These are phyloP conservation scores for Dendrophyllia cribrosa DNA, from an alignment of 64 coral and sea anemone species.

Conservation along the genomic window DNA sequence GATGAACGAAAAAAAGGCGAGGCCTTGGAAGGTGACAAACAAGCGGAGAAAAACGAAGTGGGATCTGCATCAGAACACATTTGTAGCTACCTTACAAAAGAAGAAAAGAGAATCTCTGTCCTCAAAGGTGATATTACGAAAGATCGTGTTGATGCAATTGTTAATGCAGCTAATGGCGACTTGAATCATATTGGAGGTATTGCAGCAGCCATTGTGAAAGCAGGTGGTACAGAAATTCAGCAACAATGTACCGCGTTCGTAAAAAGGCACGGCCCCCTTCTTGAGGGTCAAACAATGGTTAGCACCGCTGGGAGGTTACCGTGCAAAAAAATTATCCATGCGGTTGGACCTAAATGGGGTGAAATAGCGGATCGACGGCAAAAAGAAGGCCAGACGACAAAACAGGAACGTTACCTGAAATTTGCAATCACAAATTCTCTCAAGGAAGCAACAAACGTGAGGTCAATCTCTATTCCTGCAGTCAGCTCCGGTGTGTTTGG, in stretches of 20 bases:
- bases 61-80: neutral
- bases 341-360: slow-evolving; percentile 69
- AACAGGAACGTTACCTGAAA: slow-evolving; percentile 9
- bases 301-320: slow-evolving; percentile 35
- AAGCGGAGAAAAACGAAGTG: neutral
- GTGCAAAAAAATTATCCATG: slow-evolving; percentile 71
- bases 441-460: slow-evolving; percentile 28
- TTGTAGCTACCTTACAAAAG: slow-evolving; percentile 44
- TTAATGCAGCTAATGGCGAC: slow-evolving; percentile 62
- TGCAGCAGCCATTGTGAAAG: slow-evolving; percentile 55
- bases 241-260: slow-evolving; percentile 52
- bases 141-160: slow-evolving; percentile 72
- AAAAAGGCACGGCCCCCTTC: neutral
- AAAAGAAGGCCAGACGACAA: neutral
- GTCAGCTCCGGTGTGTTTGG: slow-evolving; percentile 72
- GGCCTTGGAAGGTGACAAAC: neutral
- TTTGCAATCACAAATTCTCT: slow-evolving; percentile 36
- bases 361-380: neutral
- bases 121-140: slow-evolving; percentile 75
- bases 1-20: neutral
- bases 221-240: slow-evolving; percentile 71
- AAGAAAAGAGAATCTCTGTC: slow-evolving; percentile 34
- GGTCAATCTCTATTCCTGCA: slow-evolving; percentile 76
- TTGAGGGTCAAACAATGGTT: slow-evolving; percentile 26
- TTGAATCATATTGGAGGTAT: slow-evolving; percentile 58